Base-by-base conservation (phyloP, 1,140 invertebrate species). In the Tetramorium simillimum region DNA sequence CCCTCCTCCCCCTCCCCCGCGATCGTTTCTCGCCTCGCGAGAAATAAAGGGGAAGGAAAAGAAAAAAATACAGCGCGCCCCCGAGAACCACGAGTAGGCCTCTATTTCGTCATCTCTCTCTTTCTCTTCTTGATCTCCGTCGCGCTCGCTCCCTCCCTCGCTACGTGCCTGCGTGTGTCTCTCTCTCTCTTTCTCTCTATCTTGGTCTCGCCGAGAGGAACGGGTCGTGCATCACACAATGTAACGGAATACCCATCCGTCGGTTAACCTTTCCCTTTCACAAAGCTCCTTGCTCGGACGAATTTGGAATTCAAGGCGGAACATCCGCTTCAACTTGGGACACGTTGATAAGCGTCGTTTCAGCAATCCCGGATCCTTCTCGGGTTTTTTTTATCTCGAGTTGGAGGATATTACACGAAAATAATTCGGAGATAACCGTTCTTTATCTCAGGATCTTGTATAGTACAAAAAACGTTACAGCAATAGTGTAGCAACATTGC, bases 221-320 rank as follows among this genome's bases (percentile, higher is more conserved):
- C 24, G 51, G 72, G 18, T 76, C 37, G 73, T 62, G 58, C 58
- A 77, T 77, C 16, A 62, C 56, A 62, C 58, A 40, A 78, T 78
- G 43, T 78, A 78, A 78, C 76, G 76, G 76, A 78, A 65, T 78
- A 9, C 40, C 10, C 16, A 28, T 63, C 37, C 56, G 16, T 78
- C 28, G 43, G 46, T 18, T 78, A 78, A 78, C 60, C 76, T 78
- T 65, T 49, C 18, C 37, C 58, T 77, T 43, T 62, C 56, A 43
- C 37, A 75, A 40, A 14, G 16, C 18, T 60, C 46, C 14, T 33
- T 46, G 46, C 40, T 51, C 3, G 2, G 18, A 65, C 9, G 43
- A 78, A 49, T 65, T 65, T 65, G 9, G 14, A 14, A 5, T 49
- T 62, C 21, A 6, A 14, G 16, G 16, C 12, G 37, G n/a, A 60